phyloP scores from a whole-genome alignment of 1,140 invertebrate genomes.

The Drosophila carrolli region DNA sequence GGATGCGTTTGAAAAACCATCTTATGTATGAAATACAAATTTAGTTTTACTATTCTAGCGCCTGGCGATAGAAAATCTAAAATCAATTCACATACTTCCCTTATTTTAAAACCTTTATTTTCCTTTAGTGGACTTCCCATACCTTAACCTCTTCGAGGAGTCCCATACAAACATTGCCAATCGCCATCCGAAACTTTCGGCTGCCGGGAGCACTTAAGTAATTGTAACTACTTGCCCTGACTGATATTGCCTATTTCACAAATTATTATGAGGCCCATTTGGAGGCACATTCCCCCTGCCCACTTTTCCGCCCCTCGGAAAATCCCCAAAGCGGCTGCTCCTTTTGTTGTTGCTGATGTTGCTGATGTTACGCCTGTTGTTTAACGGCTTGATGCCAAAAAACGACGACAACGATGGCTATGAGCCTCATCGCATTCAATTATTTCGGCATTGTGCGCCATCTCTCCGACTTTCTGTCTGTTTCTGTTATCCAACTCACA shows the following conservation, averaged over 20 bases:
- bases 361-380: conserved; percentile 71
- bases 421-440: conserved; percentile 83
- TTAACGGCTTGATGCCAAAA: conserved; percentile 81
- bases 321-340: conserved; percentile 35
- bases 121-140: background rate
- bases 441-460: conserved; percentile 77
- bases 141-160: background rate
- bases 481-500: conserved; percentile 32
- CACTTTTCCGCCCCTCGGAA: conserved; percentile 17
- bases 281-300: conserved; percentile 65
- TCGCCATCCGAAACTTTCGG: conserved; percentile 30
- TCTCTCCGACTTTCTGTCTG: conserved; percentile 37
- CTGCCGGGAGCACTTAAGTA: conserved; percentile 76
- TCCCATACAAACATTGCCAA: conserved; percentile 2
- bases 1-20: too few species aligned
- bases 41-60: too few species aligned
- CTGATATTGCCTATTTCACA: conserved; percentile 82
- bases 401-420: conserved; percentile 70
- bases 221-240: conserved; percentile 80
- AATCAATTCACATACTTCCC: too few species aligned
- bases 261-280: conserved; percentile 81
- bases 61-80: background rate
- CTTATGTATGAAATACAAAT: background rate
- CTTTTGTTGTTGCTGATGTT: conserved; percentile 11
- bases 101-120: background rate